Percentiles rank a stretch among this genome's conserved stretches.
phyloP scores from a whole-genome alignment of 2,888 invertebrate species.

The Cosmia pyralina region DNA sequence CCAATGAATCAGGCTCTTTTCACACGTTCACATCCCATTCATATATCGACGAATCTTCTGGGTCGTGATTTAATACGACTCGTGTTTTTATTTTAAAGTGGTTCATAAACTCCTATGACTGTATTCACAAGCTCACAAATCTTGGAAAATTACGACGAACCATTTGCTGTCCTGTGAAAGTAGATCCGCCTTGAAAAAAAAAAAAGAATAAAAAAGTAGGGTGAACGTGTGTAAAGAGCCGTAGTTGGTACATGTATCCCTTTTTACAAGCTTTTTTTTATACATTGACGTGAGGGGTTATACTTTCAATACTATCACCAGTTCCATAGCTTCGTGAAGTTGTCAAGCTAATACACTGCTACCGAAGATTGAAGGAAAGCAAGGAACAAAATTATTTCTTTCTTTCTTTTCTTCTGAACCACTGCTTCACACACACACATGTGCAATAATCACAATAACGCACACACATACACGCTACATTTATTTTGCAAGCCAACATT shows the following conservation, averaged over 20 bases:
- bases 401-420: conserved; percentile 25
- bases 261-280: not conserved
- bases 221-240: not conserved
- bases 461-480: conserved; percentile 71
- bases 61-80: not conserved
- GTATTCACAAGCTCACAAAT: not conserved
- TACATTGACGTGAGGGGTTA: not conserved
- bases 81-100: not conserved
- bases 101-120: not conserved
- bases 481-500: conserved; percentile 71
- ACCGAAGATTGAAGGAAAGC: conserved; percentile 11
- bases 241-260: rapidly evolving
- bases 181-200: not conserved
- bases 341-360: conserved; percentile 45
- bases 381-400: not conserved
- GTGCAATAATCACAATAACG: conserved; percentile 51
- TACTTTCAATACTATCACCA: conserved; percentile 23
- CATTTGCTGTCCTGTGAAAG: not conserved
- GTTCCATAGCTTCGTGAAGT: conserved; percentile 58
- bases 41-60: not conserved
- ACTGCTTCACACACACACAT: conserved; percentile 45
- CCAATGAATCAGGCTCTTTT: not conserved
- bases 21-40: not conserved
- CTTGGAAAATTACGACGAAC: not conserved
- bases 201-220: not conserved